Evolutionary conservation across 2,113 vertebrate genomes (phyloP).

Genomic region (Xiphophorus couchianus): DNA sequence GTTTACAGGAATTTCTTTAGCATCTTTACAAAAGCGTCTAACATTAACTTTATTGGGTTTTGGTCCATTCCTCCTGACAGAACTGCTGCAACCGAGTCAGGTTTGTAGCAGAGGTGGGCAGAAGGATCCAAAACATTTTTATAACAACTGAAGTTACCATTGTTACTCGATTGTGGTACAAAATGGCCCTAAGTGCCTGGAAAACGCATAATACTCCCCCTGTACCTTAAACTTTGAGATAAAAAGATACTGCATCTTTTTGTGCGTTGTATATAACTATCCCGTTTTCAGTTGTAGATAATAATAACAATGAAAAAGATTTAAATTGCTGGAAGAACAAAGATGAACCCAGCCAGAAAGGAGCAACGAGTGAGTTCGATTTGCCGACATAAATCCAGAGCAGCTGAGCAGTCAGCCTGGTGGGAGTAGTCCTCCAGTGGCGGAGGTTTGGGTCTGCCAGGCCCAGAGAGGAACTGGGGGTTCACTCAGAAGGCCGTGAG

Average conservation of each 20-base stretch:
- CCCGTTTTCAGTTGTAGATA: neutral
- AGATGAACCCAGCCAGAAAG: slow-evolving; percentile 67
- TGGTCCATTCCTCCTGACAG: no score
- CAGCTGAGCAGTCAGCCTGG: slow-evolving; percentile 81
- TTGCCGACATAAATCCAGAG: slow-evolving; percentile 64
- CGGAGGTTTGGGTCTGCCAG: slow-evolving; percentile 57
- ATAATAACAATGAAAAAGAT: slow-evolving; percentile 43
- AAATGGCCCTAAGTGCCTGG: no score
- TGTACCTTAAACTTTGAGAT: neutral
- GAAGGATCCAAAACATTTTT: no score
- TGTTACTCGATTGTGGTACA: no score
- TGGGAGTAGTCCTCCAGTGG: slow-evolving; percentile 75
- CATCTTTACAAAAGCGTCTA: no score
- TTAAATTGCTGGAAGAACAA: slow-evolving; percentile 64
- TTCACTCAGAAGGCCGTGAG: slow-evolving; percentile 70
- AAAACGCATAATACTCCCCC: no score
- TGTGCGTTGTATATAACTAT: neutral
- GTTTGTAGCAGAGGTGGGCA: no score
- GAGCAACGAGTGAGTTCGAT: slow-evolving; percentile 64
- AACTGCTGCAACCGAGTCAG: no score
- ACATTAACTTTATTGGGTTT: no score
- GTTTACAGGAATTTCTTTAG: no score
- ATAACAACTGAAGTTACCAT: no score
- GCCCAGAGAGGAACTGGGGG: slow-evolving; percentile 56
- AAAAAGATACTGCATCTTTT: neutral